Base-by-base conservation (phyloP, 2,888 invertebrate species). In the Trachelus troglodyta region DNA sequence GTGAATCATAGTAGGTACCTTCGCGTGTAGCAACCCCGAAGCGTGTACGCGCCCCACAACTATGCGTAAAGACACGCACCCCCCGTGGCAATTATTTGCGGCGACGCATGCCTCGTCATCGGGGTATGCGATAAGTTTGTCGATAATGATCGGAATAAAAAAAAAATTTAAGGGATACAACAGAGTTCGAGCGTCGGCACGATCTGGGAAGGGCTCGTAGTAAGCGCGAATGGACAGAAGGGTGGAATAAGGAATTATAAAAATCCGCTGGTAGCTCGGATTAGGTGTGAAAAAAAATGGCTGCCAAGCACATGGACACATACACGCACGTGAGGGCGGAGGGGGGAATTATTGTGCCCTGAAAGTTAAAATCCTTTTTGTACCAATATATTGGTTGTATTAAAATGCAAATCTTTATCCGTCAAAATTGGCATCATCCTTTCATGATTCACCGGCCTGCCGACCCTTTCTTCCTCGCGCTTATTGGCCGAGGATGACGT, bases 21-120 rank as follows among this genome's bases (percentile, higher is more conserved):
- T 79, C 79, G 80, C 83, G 84, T 82, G 85, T 33, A 80, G 80
- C 83, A 83, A 83, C 85, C 82, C 80, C 77, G 73, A 75, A 78
- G 76, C 68, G 80, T 79, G 78, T 77, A 31, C 71, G 71, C 71
- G 71, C 71, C 71, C 31, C 71, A 33, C 15, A 71, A 71, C 71
- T 71, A 79, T 86, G 86, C 87, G 86, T 84, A 84, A 85, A 86
- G 84, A 85, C 85, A 85, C 87, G 84, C 85, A 85, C 86, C 84
- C 83, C 80, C 77, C 76, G 73, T 31, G 71, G 82, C 82, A 85
- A 84, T 88, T 87, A 87, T 83, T 83, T 12, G 79, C 79, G 82
- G 78, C 86, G 81, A 85, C 83, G 84, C 83, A 84, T 84, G 83
- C 83, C 85, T 84, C 81, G 82, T 84, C 82, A 81, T 83, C 76